phyloP scores from a whole-genome alignment of 2,113 vertebrate species.

The Bothrops jararaca region DNA sequence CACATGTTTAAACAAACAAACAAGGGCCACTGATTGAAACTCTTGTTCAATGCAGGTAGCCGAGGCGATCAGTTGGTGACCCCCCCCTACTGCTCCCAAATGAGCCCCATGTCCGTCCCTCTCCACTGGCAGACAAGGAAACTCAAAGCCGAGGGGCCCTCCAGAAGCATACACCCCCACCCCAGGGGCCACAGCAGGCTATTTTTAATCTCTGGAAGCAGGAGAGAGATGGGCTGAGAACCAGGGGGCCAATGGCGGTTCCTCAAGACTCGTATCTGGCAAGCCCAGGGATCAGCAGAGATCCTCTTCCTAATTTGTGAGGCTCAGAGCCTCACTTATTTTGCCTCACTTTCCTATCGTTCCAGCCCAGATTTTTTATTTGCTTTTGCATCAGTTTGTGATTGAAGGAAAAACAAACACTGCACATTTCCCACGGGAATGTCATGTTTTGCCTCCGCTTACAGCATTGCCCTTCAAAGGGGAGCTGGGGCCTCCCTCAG shows the following conservation, averaged over 20 bases:
- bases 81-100: not conserved
- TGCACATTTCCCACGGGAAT: not conserved
- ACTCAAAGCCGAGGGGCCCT: no score
- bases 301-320: not conserved
- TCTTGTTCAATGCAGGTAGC: not conserved
- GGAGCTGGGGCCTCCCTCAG: not conserved
- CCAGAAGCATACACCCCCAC: no score
- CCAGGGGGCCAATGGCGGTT: not conserved
- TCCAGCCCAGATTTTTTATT: not conserved
- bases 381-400: not conserved
- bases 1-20: not conserved
- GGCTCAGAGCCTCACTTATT: not conserved
- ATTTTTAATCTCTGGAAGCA: slow-evolving; percentile 5
- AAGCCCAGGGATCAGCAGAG: not conserved
- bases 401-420: not conserved
- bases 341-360: not conserved
- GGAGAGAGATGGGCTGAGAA: not conserved
- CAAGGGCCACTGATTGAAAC: not conserved
- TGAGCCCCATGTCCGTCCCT: not conserved
- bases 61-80: not conserved
- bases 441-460: not conserved
- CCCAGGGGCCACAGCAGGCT: not conserved
- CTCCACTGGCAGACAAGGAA: not conserved
- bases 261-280: not conserved
- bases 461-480: not conserved